Evolutionary conservation across 2,113 vertebrate genomes (phyloP), one percentile per base, ranked within the genome.

Genomic region (Camelus dromedarius): DNA sequence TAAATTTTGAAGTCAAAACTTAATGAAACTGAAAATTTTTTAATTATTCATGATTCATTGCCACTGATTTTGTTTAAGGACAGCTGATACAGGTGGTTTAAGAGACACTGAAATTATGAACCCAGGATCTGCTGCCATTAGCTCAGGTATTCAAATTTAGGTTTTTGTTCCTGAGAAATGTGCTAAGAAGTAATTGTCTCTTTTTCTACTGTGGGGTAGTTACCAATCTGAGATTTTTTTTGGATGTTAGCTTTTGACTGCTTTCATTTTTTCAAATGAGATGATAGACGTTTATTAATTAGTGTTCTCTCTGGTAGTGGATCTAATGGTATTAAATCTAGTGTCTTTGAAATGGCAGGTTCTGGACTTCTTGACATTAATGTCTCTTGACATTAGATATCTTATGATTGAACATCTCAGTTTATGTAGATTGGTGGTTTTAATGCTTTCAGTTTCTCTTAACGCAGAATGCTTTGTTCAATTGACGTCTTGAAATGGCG

Each of bases 151-250:
- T 85, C 60, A 91, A n/a, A 60, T 32, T 88, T 76, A 69, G 22
- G 15, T 30, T 80, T 80, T 84, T 56, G 6, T 69, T 81, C 13
- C 42, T 73, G 30, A 81, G 67, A 82, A 85, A 82, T 46, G 13
- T 60, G 58, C 72, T 87, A 42, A 85, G n/a, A 84, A 89, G 52
- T 84, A 77, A n/a, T 19, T 30, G 11, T 8, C 8, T 89, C 7
- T 67, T 46, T 50, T 89, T 77, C 35, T 77, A 4, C 30, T 85
- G 35, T 92, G 22, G 6, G 66, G 19, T 76, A 3, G 7, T 66
- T 85, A 18, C 50, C 11, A 19, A 56, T 86, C 54, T 89, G 87
- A 81, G 60, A 32, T 69, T 96, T 52, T 93, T 94, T 84, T 93
- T 85, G 42, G 24, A 42, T 46, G 15, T 56, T 38, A 75, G 30